Conservation (phyloP, 2,113 vertebrate species). For the Pelecanoides urinatrix region DNA sequence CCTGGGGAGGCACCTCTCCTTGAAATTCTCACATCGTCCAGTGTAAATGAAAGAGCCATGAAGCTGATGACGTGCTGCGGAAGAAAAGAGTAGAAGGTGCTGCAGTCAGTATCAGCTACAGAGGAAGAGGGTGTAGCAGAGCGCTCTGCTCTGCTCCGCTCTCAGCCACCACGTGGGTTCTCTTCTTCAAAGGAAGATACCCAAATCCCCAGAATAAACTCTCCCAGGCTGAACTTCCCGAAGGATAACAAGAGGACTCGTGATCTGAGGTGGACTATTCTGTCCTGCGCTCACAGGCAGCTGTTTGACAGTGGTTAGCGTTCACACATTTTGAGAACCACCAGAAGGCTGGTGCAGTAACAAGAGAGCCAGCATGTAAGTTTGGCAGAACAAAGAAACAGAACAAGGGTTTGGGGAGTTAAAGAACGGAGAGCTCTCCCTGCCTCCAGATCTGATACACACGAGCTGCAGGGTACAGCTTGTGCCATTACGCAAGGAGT, state of each 20-base stretch:
- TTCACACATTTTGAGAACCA: not conserved
- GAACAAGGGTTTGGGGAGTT: accelerated
- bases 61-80: not conserved
- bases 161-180: not conserved
- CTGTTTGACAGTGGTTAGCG: not conserved
- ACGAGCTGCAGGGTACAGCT: not conserved
- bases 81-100: not conserved
- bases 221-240: not conserved
- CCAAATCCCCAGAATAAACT: not conserved
- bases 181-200: not conserved
- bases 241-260: not conserved
- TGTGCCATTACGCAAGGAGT: not conserved
- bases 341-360: not conserved
- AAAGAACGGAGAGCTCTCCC: not conserved
- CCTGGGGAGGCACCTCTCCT: not conserved
- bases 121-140: not conserved
- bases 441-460: not conserved
- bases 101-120: not conserved
- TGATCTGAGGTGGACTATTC: not conserved
- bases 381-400: not conserved
- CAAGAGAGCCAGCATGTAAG: accelerated
- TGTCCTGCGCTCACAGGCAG: not conserved
- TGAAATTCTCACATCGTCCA: not conserved
- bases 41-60: not conserved
- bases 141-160: not conserved